These are phyloP conservation scores for Aldabrachelys gigantea DNA, from an alignment of 2,113 vertebrate genomes.

Conservation along the genomic window DNA sequence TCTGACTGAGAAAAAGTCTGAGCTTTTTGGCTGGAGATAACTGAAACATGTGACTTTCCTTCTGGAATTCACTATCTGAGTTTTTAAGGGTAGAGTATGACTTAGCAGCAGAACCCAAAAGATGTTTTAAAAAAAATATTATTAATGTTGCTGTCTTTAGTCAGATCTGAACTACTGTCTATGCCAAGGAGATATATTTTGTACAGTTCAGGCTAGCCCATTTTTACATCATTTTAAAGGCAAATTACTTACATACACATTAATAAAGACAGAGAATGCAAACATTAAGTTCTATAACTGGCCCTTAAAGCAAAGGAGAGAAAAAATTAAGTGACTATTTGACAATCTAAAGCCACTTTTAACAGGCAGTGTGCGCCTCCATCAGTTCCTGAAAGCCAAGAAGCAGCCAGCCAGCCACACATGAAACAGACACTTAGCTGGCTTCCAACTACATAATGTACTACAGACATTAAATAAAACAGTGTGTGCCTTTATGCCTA, in stretches of 20 bases:
- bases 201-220: background rate
- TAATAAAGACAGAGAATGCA: background rate
- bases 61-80: background rate
- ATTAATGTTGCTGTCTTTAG: slow-evolving; percentile 24
- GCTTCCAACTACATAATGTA: background rate
- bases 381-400: background rate
- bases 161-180: background rate
- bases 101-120: slow-evolving; percentile 4
- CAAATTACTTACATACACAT: slow-evolving; percentile 49
- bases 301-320: slow-evolving; percentile 11
- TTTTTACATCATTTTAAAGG: slow-evolving; percentile 18
- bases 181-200: slow-evolving; percentile 16
- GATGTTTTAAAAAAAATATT: slow-evolving; percentile 48
- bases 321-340: slow-evolving; percentile 48
- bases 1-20: background rate
- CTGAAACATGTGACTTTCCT: background rate
- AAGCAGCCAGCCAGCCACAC: background rate
- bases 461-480: background rate
- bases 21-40: background rate
- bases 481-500: background rate
- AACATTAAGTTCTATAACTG: slow-evolving; percentile 28
- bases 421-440: background rate
- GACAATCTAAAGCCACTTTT: slow-evolving; percentile 34
- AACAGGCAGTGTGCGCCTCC: slow-evolving; percentile 16
- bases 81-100: slow-evolving; percentile 50